phyloP scores from a whole-genome alignment of 2,797 vertebrate species.

The Macrochelys suwanniensis region DNA sequence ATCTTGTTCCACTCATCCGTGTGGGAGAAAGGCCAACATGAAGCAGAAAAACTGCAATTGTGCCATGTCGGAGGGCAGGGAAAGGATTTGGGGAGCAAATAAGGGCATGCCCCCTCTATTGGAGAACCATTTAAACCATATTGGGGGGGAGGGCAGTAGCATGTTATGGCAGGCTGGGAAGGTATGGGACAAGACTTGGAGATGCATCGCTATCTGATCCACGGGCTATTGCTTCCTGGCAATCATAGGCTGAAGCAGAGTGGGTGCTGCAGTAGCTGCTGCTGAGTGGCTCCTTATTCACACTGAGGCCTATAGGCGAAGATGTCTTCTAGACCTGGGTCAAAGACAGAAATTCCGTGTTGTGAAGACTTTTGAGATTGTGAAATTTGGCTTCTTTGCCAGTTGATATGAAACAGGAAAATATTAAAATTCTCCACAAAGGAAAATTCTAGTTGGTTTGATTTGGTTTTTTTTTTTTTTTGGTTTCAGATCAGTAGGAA shows the following conservation, averaged over 20 bases:
- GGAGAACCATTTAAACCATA: conserved; percentile 27
- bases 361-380: conserved; percentile 59
- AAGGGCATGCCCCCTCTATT: fast-evolving
- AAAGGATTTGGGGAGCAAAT: background rate
- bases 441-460: conserved; percentile 59
- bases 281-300: conserved; percentile 26
- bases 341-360: conserved; percentile 62
- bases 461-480: background rate
- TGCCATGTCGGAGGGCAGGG: background rate
- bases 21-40: background rate
- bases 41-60: background rate
- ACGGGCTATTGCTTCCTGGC: background rate
- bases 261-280: background rate
- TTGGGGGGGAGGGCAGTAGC: conserved; percentile 26
- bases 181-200: conserved; percentile 27
- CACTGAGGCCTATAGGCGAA: conserved; percentile 30
- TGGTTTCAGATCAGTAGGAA: conserved; percentile 68
- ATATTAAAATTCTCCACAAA: conserved; percentile 73
- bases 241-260: background rate
- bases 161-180: conserved; percentile 15
- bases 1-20: background rate
- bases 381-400: conserved; percentile 70
- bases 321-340: conserved; percentile 66
- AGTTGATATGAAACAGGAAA: conserved; percentile 76
- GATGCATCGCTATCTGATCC: background rate